Evolutionary conservation across 2,888 invertebrate genomes (phyloP).

Genomic region (Agriopis aurantiaria): DNA sequence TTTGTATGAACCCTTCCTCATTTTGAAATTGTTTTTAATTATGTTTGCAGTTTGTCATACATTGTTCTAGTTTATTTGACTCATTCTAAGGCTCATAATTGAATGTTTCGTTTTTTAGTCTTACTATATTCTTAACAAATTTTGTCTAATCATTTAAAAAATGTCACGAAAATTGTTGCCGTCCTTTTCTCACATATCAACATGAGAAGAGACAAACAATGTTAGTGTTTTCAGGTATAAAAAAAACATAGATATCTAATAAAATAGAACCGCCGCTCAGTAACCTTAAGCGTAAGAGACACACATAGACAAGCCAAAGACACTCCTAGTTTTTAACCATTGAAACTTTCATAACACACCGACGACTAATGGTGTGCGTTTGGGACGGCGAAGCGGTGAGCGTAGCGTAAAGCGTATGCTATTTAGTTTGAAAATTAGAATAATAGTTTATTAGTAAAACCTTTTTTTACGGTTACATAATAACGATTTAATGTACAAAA

Average conservation of each 20-base stretch:
- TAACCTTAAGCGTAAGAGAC: slow-evolving; percentile 67
- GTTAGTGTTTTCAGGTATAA: too few relatives aligned
- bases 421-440: not conserved
- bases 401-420: not conserved
- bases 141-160: too few relatives aligned
- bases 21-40: too few relatives aligned
- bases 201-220: not conserved
- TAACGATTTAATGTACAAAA: too few relatives aligned
- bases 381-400: slow-evolving; percentile 3
- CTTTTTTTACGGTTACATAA: too few relatives aligned
- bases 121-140: too few relatives aligned
- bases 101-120: not conserved
- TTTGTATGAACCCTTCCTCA: too few relatives aligned
- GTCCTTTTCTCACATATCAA: too few relatives aligned
- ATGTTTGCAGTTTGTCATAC: not conserved
- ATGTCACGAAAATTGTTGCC: too few relatives aligned
- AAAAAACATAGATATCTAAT: not conserved
- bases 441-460: not conserved
- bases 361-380: slow-evolving; percentile 46
- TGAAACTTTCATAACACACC: slow-evolving; percentile 64
- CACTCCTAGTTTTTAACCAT: slow-evolving; percentile 55
- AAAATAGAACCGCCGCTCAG: slow-evolving; percentile 18
- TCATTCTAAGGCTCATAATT: not conserved
- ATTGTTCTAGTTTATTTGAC: not conserved
- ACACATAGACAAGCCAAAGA: slow-evolving; percentile 65